Conservation (phyloP, 2,888 invertebrate species). For the Poecilus cupreus region DNA sequence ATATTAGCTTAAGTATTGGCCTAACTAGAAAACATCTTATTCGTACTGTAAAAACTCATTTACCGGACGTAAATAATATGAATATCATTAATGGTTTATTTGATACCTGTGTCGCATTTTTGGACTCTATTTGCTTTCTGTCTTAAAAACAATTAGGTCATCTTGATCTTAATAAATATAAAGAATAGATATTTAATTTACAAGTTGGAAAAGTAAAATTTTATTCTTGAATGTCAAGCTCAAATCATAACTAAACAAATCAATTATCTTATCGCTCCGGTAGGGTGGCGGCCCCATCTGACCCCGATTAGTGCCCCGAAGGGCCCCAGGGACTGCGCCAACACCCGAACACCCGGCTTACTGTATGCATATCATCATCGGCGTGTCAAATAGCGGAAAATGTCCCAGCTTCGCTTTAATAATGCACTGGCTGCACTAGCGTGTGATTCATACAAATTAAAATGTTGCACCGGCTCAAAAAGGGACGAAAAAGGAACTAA, state of each 20-base stretch:
- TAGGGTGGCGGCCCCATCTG: conserved; percentile 12
- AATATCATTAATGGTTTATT: no score
- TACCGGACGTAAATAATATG: no score
- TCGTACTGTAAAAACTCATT: no score
- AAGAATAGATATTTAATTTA: no score
- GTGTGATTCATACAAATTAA: conserved; percentile 56
- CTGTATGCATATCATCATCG: conserved; percentile 59
- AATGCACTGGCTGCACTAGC: conserved; percentile 40
- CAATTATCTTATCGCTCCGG: conserved; percentile 3
- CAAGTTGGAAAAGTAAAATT: no score
- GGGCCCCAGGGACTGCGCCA: neutral
- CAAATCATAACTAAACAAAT: conserved; percentile 25
- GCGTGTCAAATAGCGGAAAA: conserved; percentile 59
- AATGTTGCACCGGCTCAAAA: conserved; percentile 50
- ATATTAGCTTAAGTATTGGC: no score
- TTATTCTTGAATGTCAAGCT: no score
- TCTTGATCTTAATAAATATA: no score
- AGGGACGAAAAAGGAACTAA: neutral
- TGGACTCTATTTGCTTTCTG: no score
- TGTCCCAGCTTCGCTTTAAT: conserved; percentile 45
- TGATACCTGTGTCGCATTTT: no score
- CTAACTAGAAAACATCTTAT: no score
- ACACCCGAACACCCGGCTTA: neutral
- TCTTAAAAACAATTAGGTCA: no score
- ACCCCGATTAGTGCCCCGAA: conserved; percentile 6